Evolutionary conservation across 92 coral and sea anemone species (phyloP), one percentile per base, ranked within the genome.

Genomic region (Hydrozoanthus gracilis): DNA sequence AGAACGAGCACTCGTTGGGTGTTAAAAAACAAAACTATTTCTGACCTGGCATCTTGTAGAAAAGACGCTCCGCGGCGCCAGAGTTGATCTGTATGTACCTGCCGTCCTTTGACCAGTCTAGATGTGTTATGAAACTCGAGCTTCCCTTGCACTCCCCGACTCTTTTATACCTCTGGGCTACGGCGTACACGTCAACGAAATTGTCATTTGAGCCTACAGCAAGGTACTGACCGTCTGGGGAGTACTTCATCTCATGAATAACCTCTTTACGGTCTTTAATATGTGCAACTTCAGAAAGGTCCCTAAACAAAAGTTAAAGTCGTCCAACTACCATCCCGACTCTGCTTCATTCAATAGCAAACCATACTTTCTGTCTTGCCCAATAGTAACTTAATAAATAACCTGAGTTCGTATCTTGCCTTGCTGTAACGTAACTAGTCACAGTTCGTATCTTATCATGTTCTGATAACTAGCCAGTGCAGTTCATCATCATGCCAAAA

Each of bases 141-240:
- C 93, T 92, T n/a, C 99, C 99, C 84, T 91, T 95, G 54, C 99
- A 97, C 75, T 97, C 99, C 51, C 99, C 99, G 6, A 97, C 99
- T 90, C 95, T 97, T 95, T 97, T 97, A 92, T 95, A 97, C 9
- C 92, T 93, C 86, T 97, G 99, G 6, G 95, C 87, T 18, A 95
- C 98, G 44, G 99, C 92, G 71, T 97, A 97, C 54, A 97, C 92
- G 55, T 97, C 99, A 18, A 97, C 99, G 88, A 95, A 97, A 89
- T 97, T 97, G 86, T 97, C 99, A 82, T 97, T 97, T n/a, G 99
- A 97, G 7, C 99, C 99, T 17, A 97, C 99, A 1, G 99, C 99
- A 47, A 97, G 93, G 82, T 92, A 93, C 60, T 94, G 98, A 60
- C 99, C 98, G 77, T 97, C 99, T 7, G 99, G 99, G 11, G 99